Evolutionary conservation across 2,113 vertebrate species (phyloP).

Genomic region (Sander lucioperca): DNA sequence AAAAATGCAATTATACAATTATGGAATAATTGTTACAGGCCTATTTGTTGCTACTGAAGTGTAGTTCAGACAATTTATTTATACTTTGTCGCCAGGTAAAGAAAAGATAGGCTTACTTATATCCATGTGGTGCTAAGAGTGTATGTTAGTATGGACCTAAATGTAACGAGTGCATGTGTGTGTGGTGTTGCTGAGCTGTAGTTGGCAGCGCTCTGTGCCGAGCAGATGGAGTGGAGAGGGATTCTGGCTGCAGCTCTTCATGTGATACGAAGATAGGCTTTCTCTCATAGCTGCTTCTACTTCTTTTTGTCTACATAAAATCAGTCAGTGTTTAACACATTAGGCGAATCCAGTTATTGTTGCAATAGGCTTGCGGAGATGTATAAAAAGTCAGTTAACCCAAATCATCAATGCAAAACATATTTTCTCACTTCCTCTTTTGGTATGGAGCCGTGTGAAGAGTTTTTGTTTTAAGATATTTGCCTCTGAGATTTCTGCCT

Average conservation of each 20-base stretch:
- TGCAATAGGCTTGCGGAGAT: background rate
- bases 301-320: conserved; percentile 54
- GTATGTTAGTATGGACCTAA: background rate
- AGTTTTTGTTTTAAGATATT: background rate
- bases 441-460: background rate
- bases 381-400: background rate
- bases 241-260: conserved; percentile 57
- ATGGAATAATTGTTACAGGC: background rate
- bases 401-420: conserved; percentile 13
- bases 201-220: conserved; percentile 57
- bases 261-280: conserved; percentile 53
- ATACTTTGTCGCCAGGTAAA: background rate
- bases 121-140: conserved; percentile 8
- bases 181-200: conserved; percentile 41
- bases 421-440: background rate
- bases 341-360: conserved; percentile 7
- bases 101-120: background rate
- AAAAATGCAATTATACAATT: too few species aligned
- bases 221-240: conserved; percentile 72
- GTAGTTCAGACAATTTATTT: background rate
- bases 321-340: conserved; percentile 28
- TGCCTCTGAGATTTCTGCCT: background rate
- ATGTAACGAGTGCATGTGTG: conserved; percentile 10
- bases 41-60: background rate
- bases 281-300: conserved; percentile 33